These are phyloP conservation scores for Neofelis nebulosa DNA, from an alignment of 2,113 vertebrate genomes.

Conservation along the genomic window DNA sequence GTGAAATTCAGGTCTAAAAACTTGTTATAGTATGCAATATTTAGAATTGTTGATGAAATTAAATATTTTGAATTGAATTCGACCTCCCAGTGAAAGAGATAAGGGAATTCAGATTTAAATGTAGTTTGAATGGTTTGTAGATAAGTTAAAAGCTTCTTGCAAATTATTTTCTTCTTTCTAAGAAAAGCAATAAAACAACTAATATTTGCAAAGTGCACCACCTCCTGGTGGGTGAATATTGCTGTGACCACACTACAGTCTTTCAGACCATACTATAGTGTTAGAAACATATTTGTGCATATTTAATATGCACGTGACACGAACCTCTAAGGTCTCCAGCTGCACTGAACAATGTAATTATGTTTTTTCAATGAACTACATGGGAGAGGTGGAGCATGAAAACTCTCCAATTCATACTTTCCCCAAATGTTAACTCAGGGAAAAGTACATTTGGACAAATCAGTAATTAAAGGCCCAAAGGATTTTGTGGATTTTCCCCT, in stretches of 20 bases:
- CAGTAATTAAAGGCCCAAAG: neutral
- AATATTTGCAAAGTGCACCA: neutral
- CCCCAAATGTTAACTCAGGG: conserved; percentile 61
- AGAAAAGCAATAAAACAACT: conserved; percentile 35
- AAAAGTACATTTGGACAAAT: neutral
- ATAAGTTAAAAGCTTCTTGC: neutral
- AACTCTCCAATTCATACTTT: neutral
- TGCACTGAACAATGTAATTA: neutral
- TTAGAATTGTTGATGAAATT: neutral
- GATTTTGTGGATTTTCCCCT: neutral
- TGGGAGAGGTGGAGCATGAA: neutral
- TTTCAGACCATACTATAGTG: neutral
- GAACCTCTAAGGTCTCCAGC: neutral
- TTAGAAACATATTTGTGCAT: neutral
- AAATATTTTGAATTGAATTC: conserved; percentile 8
- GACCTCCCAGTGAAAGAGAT: neutral
- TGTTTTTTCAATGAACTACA: neutral
- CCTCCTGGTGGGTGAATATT: conserved; percentile 28
- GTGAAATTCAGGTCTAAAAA: neutral
- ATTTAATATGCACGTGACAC: neutral
- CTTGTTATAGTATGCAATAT: neutral
- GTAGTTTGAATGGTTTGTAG: conserved; percentile 23
- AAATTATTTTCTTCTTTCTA: conserved; percentile 60
- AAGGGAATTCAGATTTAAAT: conserved; percentile 42
- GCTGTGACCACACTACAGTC: neutral